A percentile compares a stretch with the other conserved stretches of the same genome.
These are phyloP conservation scores for Standfussiana lucernea DNA, from an alignment of 2,888 invertebrate genomes.

Conservation along the genomic window DNA sequence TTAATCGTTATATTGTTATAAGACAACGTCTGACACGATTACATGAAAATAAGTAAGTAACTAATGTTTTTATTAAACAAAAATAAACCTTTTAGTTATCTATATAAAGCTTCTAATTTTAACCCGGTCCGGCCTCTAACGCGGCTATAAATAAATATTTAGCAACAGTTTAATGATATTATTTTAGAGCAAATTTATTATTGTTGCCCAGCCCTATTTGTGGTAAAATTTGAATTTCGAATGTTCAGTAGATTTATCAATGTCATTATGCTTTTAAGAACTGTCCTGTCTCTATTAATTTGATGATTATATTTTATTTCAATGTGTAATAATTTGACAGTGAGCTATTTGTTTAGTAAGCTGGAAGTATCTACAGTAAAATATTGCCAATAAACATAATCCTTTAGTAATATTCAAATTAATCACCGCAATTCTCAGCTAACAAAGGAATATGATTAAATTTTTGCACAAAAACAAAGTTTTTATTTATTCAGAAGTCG, in stretches of 20 bases:
- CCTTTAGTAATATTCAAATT: conserved; percentile 36
- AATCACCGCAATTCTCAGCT: conserved; percentile 10
- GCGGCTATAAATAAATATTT: conserved; percentile 42
- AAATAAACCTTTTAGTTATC: conserved; percentile 31
- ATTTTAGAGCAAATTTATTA: conserved; percentile 34
- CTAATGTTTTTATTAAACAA: neutral
- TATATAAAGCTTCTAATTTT: conserved; percentile 27
- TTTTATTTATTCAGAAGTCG: conserved; percentile 45
- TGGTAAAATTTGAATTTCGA: conserved; percentile 27
- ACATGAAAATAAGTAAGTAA: conserved; percentile 18
- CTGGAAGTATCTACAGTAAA: neutral
- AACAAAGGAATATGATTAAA: conserved; percentile 54
- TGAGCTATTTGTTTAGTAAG: neutral
- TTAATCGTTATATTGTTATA: conserved; percentile 46
- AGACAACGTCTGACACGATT: conserved; percentile 17
- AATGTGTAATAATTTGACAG: conserved; percentile 21
- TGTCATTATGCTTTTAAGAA: conserved; percentile 35
- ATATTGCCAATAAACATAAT: conserved; percentile 15
- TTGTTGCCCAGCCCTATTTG: conserved; percentile 25
- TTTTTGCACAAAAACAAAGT: conserved; percentile 41
- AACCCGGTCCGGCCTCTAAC: conserved; percentile 40
- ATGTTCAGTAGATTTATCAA: conserved; percentile 33
- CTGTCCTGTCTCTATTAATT: conserved; percentile 17
- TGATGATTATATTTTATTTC: conserved; percentile 21
- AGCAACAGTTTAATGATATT: conserved; percentile 42